A percentile compares a stretch with the other conserved stretches of the same genome.
Evolutionary conservation across 2,797 vertebrate genomes (phyloP).

Genomic region (Anniella stebbinsi): DNA sequence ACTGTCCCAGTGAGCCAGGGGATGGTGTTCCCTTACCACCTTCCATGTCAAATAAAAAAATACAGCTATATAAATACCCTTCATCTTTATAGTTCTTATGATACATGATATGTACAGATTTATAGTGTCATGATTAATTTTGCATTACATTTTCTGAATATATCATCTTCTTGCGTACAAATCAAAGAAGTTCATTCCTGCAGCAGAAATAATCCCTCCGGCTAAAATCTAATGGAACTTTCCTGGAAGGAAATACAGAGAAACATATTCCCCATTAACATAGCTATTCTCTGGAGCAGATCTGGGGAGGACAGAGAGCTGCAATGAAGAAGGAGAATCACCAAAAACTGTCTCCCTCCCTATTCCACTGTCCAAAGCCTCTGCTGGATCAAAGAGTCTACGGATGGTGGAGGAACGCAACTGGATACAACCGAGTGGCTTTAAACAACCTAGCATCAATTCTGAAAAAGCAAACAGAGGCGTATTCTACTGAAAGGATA

Average conservation of each 20-base stretch:
- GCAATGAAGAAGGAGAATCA: too few relatives aligned
- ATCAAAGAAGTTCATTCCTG: not conserved
- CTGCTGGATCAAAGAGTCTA: too few relatives aligned
- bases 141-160: constrained; percentile 10
- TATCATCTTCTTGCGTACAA: not conserved
- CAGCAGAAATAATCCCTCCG: not conserved
- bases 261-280: constrained; percentile 1
- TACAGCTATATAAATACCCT: not conserved
- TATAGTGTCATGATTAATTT: not conserved
- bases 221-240: not conserved
- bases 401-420: too few relatives aligned
- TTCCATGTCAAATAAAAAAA: not conserved
- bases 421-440: not conserved
- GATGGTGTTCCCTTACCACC: not conserved
- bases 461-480: not conserved
- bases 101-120: not conserved
- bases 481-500: not conserved
- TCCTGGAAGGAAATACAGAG: not conserved
- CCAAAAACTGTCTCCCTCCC: too few relatives aligned
- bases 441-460: not conserved
- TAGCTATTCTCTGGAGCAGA: not conserved
- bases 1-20: not conserved
- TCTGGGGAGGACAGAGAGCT: too few relatives aligned
- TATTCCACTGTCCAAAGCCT: too few relatives aligned
- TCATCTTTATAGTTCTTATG: constrained; percentile 1